phyloP scores from a whole-genome alignment of 2,113 vertebrate genomes.

The Condylura cristata region DNA sequence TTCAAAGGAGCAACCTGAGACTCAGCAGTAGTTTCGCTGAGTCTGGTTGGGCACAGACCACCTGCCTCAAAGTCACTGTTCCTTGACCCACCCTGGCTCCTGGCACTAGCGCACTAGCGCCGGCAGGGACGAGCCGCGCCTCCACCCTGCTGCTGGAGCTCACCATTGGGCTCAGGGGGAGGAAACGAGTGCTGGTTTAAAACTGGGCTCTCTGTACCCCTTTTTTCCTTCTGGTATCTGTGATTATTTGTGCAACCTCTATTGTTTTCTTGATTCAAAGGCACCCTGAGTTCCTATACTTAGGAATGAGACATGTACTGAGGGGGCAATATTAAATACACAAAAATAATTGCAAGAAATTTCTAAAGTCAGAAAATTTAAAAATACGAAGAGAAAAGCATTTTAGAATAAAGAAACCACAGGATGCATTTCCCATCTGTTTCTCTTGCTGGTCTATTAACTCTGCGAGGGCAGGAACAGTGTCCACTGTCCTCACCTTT shows the following conservation, averaged over 20 bases:
- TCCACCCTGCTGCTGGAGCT: not conserved
- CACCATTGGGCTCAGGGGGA: not conserved
- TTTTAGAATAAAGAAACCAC: not conserved
- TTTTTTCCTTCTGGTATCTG: not conserved
- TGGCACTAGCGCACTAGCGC: not conserved
- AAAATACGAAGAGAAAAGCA: not conserved
- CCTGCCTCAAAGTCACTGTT: not conserved
- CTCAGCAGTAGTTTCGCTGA: not conserved
- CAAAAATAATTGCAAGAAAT: not conserved
- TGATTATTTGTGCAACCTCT: not conserved
- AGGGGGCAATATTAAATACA: not conserved
- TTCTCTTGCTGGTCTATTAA: not conserved
- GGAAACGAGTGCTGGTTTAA: not conserved
- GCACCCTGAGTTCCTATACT: not conserved
- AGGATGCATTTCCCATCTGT: not conserved
- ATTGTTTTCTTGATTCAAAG: not conserved
- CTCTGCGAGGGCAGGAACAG: not conserved
- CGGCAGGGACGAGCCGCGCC: not conserved
- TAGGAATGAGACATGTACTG: not conserved
- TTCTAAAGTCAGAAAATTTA: conserved; percentile 18
- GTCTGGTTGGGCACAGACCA: not conserved
- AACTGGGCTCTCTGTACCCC: not conserved
- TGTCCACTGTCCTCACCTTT: not conserved
- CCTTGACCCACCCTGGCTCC: not conserved
- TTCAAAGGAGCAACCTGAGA: not conserved